Evolutionary conservation across 2,113 vertebrate genomes (phyloP), one percentile per base, ranked within the genome.

Genomic region (Raja brachyura): DNA sequence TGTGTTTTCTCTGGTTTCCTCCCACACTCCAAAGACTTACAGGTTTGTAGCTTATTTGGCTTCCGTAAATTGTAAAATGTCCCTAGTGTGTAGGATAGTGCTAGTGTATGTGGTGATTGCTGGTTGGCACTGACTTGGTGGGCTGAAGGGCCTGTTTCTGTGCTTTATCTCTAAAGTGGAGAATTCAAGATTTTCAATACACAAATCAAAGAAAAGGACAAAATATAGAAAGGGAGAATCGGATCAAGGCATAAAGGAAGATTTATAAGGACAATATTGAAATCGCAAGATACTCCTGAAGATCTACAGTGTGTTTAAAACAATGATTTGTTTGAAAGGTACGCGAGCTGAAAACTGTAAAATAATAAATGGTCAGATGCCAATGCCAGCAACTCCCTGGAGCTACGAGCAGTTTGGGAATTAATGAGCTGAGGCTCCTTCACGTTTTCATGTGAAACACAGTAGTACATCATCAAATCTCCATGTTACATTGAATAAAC

Each of bases 401-500:
- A 92, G 33, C 66, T 73, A 31, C 61, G 11, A 22, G 33, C 10
- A 92, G 66, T 92, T 31, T 92, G 11, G 68, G 66, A 92, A 54
- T 92, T 92, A 92, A 92, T 92, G 90, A 48, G 9, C 68, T 73
- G 39, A 73, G 66, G 18, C 22, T 28, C 18, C 61, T 68, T 92
- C 33, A 73, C 33, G 73, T 73, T 73, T 92, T 70, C 4, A 70
- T 63, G n/a, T 61, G 56, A 86, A 63, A 28, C 25, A 63, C 28
- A 16, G 83, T 6, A 88, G 28, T 63, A 16, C 59, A 63, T 88
- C 28, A 18, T 63, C 14, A 66, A 31, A 16, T 63, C 61, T 63
- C 11, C 11, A 18, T 14, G 28, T n/a, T 31, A 63, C 13, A 63
- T 18, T 88, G 59, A 88, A 88, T 63, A 31, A 88, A 18, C 31